Evolutionary conservation across 2,888 invertebrate genomes (phyloP).

Genomic region (Cantharis lateralis): DNA sequence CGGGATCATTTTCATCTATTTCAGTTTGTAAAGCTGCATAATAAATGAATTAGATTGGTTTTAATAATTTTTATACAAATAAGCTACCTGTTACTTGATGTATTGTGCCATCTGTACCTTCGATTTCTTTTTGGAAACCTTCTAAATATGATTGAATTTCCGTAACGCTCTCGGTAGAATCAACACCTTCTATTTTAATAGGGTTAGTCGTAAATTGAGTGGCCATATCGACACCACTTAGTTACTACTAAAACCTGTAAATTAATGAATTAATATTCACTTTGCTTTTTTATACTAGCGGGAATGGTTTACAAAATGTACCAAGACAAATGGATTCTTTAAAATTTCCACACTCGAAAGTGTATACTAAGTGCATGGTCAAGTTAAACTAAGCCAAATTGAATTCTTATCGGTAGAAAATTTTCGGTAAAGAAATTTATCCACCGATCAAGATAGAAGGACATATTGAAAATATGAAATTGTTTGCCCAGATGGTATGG

Average conservation of each 20-base stretch:
- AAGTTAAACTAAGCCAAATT: too few species aligned
- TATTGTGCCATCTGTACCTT: constrained; percentile 59
- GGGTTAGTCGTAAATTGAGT: constrained; percentile 50
- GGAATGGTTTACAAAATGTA: neutral
- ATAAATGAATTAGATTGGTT: neutral
- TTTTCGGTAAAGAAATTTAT: too few species aligned
- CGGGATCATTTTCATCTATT: constrained; percentile 53
- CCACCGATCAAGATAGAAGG: too few species aligned
- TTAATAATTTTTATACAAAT: neutral
- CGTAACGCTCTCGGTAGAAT: constrained; percentile 60
- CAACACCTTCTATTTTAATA: constrained; percentile 56
- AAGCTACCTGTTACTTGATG: constrained; percentile 56
- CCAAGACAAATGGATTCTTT: too few species aligned
- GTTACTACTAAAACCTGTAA: neutral
- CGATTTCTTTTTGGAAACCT: constrained; percentile 81
- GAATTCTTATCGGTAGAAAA: too few species aligned
- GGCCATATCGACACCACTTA: constrained; percentile 43
- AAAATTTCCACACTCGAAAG: too few species aligned
- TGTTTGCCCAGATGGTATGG: neutral
- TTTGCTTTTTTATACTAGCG: neutral
- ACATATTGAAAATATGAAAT: neutral
- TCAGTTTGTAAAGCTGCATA: constrained; percentile 35
- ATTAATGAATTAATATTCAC: neutral
- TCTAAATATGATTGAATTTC: constrained; percentile 82
- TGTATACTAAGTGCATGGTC: too few species aligned